Percentiles rank a stretch among this genome's conserved stretches.
Conservation (phyloP, 2,113 vertebrate species). For the Ahaetulla prasina region DNA sequence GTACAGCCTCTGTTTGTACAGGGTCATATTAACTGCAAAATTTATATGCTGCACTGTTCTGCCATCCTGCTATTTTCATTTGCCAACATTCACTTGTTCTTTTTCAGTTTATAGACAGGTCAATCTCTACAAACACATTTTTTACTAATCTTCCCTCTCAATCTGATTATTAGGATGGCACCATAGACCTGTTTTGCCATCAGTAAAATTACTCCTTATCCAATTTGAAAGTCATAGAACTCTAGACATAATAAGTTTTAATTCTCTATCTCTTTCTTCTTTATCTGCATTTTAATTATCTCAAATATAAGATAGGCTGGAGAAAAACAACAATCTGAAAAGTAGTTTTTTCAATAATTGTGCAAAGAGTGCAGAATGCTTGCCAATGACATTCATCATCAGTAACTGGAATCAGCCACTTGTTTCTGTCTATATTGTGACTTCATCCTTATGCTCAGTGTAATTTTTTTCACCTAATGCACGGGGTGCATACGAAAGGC, state of each 20-base stretch:
- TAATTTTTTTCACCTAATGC: background rate
- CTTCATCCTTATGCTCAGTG: background rate
- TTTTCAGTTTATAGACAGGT: background rate
- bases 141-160: too few species aligned
- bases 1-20: background rate
- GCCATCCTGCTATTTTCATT: background rate
- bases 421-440: background rate
- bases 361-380: background rate
- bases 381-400: background rate
- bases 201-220: background rate
- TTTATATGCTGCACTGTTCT: background rate
- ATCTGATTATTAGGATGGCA: background rate
- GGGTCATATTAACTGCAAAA: background rate
- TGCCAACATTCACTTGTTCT: background rate
- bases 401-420: background rate
- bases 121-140: background rate
- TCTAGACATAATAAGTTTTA: too few species aligned
- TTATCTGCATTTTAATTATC: background rate
- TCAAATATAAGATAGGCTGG: background rate
- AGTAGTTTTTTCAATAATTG: background rate
- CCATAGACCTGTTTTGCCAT: background rate
- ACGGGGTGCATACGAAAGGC: background rate
- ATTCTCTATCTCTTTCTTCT: background rate
- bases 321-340: background rate
- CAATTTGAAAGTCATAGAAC: background rate